These are phyloP conservation scores for Acleris sparsana DNA, from an alignment of 2,888 invertebrate genomes.

Conservation along the genomic window DNA sequence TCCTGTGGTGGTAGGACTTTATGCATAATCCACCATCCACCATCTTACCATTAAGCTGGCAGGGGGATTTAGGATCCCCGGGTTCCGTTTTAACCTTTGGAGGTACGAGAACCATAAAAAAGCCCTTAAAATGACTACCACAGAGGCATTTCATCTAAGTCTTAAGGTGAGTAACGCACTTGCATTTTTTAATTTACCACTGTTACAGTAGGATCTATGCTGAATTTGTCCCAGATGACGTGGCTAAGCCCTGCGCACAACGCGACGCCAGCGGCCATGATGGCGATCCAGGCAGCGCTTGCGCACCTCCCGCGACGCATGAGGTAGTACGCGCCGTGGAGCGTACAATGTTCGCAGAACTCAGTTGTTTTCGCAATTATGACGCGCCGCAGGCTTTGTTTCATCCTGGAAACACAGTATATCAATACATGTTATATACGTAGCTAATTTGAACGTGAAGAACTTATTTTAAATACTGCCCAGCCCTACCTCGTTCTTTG, in stretches of 20 bases:
- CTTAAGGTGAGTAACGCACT: neutral
- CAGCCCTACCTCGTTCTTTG: too few species aligned
- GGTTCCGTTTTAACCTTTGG: too few species aligned
- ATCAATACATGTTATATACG: too few species aligned
- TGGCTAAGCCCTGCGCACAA: slow-evolving; percentile 64
- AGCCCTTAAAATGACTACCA: too few species aligned
- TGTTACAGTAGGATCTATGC: slow-evolving; percentile 68
- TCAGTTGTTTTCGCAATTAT: slow-evolving; percentile 46
- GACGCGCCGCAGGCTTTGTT: slow-evolving; percentile 8
- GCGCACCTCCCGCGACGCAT: slow-evolving; percentile 45
- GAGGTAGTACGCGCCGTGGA: slow-evolving; percentile 66
- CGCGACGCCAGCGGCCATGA: slow-evolving; percentile 52
- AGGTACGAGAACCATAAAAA: too few species aligned
- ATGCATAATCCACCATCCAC: too few species aligned
- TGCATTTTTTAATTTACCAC: slow-evolving; percentile 55
- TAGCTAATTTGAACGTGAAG: too few species aligned
- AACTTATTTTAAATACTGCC: too few species aligned
- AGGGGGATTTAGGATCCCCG: too few species aligned
- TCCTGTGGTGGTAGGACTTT: too few species aligned
- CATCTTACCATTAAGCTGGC: too few species aligned
- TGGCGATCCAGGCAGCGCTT: slow-evolving; percentile 52
- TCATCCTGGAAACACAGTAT: slow-evolving; percentile 19
- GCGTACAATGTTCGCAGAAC: slow-evolving; percentile 60
- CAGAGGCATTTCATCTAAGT: too few species aligned
- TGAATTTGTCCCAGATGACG: slow-evolving; percentile 71